A percentile compares a stretch with the other conserved stretches of the same genome.
These are phyloP conservation scores for Drosophila borborema DNA, from an alignment of 2,888 invertebrate species.

Conservation along the genomic window DNA sequence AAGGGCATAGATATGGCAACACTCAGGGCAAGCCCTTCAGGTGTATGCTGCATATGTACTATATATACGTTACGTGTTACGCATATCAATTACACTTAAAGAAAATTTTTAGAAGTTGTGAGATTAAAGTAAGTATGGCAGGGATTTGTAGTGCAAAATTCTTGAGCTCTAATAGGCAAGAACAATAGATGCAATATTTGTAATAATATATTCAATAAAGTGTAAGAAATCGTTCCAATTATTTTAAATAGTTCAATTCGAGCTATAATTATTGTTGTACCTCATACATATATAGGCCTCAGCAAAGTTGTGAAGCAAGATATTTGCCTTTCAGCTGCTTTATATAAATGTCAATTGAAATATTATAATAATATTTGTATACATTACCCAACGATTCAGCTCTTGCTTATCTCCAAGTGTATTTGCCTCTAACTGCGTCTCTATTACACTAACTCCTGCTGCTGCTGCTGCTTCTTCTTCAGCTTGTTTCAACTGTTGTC, in stretches of 20 bases:
- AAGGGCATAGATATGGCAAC: background rate
- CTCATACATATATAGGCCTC: background rate
- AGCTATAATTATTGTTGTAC: background rate
- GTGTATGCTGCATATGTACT: background rate
- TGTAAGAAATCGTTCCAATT: background rate
- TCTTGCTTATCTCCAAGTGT: background rate
- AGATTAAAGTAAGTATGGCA: no score
- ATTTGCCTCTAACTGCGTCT: conserved; percentile 5
- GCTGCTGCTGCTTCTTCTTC: background rate
- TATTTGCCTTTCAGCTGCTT: background rate
- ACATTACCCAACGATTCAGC: background rate
- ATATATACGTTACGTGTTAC: background rate
- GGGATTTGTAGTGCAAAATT: no score
- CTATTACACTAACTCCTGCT: background rate
- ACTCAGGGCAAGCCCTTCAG: background rate
- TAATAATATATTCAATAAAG: background rate
- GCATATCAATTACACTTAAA: background rate
- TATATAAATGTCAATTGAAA: background rate
- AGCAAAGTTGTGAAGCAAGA: background rate
- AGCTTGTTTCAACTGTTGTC: conserved; percentile 29
- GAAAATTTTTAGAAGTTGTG: background rate
- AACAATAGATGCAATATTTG: background rate
- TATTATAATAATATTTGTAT: background rate
- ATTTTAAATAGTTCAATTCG: no score
- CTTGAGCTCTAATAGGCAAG: no score